Evolutionary conservation across 2,888 invertebrate genomes (phyloP), one percentile per base, ranked within the genome.

Genomic region (Aporophyla lueneburgensis): DNA sequence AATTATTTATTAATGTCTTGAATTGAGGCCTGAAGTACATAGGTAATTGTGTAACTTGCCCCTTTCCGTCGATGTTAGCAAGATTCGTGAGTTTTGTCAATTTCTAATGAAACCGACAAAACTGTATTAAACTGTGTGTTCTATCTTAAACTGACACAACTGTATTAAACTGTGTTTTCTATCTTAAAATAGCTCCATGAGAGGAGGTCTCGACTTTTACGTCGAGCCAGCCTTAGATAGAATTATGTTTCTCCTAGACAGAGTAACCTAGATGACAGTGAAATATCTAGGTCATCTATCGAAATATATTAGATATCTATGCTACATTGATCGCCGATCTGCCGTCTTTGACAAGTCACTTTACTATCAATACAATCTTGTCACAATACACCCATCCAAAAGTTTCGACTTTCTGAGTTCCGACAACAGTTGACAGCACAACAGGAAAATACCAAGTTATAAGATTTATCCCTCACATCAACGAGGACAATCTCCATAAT

Each of bases 391-490:
- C 24, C 33, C 9, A 71, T 49, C 72, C 10, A 24, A 80, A 72
- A 72, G 4, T 53, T 61, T 12, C 21, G n/a, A 24, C 19, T 27
- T 21, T 49, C 21, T 12, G 7, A n/a, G 5, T 21, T 16, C n/a
- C 49, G 27, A 81, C 49, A 54, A 62, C 16, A 56, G 61, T 67
- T 54, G 19, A 67, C 51, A 33, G 76, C 49, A 53, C 5, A 49
- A 65, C 83, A 79, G 49, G 69, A 77, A 77, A 69, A 59, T 0
- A 40, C 21, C 40, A 68, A 59, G 16, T 65, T 83, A 43, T 33
- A n/a, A 70, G 43, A 80, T 78, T 70, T 66, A 70, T 78, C 46
- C 14, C 46, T 40, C 33, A 14, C 43, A 43, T 75, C 54, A 62
- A 12, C 16, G 59, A 62, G n/a, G 16, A 65, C 19, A 53, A 46